Conservation (phyloP, 2,113 vertebrate genomes). For the Lepus americanus region DNA sequence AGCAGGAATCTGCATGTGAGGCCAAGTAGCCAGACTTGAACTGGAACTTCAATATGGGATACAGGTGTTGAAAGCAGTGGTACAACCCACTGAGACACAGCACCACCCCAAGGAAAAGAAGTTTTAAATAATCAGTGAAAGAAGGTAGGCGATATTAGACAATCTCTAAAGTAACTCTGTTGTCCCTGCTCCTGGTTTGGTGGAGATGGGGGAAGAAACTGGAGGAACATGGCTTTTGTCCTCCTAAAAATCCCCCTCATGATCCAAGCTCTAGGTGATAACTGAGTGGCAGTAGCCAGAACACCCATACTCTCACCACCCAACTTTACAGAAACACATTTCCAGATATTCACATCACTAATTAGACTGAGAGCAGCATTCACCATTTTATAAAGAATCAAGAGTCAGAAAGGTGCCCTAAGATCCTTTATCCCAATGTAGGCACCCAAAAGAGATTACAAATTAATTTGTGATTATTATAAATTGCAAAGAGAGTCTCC, state of each 20-base stretch:
- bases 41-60: too few relatives aligned
- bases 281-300: neutral
- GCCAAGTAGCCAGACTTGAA: too few relatives aligned
- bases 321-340: neutral
- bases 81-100: too few relatives aligned
- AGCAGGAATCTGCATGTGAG: too few relatives aligned
- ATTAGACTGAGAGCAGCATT: neutral
- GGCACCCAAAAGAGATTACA: neutral
- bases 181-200: neutral
- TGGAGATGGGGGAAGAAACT: neutral
- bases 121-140: slow-evolving; percentile 28
- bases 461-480: slow-evolving; percentile 12
- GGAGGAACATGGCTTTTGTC: neutral
- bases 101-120: neutral
- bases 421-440: neutral
- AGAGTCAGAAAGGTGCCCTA: neutral
- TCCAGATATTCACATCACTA: neutral
- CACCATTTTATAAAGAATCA: slow-evolving; percentile 13
- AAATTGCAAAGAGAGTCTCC: slow-evolving; percentile 42
- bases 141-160: neutral
- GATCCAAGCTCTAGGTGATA: neutral
- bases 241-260: neutral
- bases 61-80: too few relatives aligned
- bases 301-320: neutral
- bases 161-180: neutral